Evolutionary conservation across 2,888 invertebrate genomes (phyloP).

Genomic region (Antheraea yamamai): DNA sequence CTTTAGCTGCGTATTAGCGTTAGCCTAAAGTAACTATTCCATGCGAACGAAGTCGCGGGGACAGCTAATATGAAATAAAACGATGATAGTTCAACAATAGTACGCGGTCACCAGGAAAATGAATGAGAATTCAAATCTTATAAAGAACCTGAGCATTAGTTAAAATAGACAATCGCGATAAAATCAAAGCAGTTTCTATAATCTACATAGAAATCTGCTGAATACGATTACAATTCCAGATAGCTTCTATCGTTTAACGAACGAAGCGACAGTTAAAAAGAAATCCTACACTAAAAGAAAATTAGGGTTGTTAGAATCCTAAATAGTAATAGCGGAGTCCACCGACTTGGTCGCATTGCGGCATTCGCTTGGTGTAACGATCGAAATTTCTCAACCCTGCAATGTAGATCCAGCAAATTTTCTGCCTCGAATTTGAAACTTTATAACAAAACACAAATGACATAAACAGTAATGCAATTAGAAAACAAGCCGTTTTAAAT

Average conservation of each 20-base stretch:
- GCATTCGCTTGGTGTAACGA: conserved; percentile 2
- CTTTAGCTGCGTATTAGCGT: too few relatives aligned
- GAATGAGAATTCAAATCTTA: not conserved
- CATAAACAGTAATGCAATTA: not conserved
- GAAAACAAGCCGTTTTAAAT: not conserved
- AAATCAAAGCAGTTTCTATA: not conserved
- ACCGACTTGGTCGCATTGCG: conserved; percentile 2
- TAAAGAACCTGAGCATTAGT: not conserved
- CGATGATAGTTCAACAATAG: too few relatives aligned
- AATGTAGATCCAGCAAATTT: not conserved
- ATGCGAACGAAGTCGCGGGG: not conserved
- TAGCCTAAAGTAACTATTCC: not conserved
- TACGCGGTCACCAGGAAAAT: too few relatives aligned
- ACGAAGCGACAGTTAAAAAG: not conserved
- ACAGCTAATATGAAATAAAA: not conserved
- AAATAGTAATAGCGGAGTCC: not conserved
- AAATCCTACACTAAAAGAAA: not conserved
- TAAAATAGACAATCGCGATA: not conserved
- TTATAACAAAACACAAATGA: not conserved
- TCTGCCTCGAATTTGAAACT: not conserved
- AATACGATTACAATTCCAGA: not conserved
- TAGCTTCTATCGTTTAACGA: not conserved
- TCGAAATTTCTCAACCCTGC: conserved; percentile 1
- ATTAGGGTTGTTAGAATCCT: conserved; percentile 4
- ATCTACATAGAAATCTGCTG: not conserved